Conservation (phyloP, 2,113 vertebrate genomes). For the Brachypteracias leptosomus region DNA sequence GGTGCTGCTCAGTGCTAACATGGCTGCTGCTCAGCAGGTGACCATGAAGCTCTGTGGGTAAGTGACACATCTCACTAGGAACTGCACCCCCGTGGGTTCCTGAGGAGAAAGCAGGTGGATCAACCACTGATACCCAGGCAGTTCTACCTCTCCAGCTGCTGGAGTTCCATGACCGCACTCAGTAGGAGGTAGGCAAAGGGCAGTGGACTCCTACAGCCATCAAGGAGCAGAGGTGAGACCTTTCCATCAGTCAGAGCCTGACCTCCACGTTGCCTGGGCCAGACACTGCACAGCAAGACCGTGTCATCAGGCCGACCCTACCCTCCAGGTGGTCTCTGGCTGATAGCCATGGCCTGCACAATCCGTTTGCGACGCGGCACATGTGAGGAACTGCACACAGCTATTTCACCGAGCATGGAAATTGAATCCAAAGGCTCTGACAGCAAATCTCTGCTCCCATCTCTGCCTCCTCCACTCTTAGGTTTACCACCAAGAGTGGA, state of each 20-base stretch:
- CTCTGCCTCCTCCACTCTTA: neutral
- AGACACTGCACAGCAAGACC: neutral
- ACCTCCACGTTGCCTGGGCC: neutral
- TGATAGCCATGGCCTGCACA: neutral
- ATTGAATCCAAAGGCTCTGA: slow-evolving; percentile 5
- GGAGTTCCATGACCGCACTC: neutral
- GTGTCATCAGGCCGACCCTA: fast-evolving
- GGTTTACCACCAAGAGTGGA: neutral
- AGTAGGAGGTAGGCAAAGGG: neutral
- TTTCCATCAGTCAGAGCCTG: neutral
- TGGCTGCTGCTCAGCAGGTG: fast-evolving
- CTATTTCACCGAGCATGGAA: slow-evolving; percentile 10
- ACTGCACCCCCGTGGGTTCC: neutral
- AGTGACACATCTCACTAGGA: neutral
- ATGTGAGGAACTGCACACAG: neutral
- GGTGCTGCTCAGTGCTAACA: neutral
- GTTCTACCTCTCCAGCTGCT: neutral
- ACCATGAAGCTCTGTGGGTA: neutral
- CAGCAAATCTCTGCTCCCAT: slow-evolving; percentile 6
- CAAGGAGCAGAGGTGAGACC: neutral
- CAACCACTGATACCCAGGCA: neutral
- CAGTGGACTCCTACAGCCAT: neutral
- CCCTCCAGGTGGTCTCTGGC: neutral
- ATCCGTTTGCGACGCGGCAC: neutral
- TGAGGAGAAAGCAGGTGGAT: neutral